phyloP scores from a whole-genome alignment of 2,797 vertebrate genomes.

The Avahi laniger region DNA sequence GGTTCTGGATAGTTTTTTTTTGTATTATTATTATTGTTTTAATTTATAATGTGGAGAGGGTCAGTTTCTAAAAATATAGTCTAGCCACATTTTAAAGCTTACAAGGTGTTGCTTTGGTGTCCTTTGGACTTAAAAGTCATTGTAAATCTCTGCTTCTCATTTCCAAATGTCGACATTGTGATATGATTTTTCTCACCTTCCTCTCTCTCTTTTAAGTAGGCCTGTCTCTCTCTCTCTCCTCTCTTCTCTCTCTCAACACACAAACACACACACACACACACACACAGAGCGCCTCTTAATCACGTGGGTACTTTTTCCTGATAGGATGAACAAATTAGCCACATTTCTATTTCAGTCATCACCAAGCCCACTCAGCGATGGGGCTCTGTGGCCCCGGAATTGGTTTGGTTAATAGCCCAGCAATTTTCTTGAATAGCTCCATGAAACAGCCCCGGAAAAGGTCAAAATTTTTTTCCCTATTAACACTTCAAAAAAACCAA shows the following conservation, averaged over 20 bases:
- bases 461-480: conserved; percentile 54
- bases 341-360: neutral
- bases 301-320: neutral
- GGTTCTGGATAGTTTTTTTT: neutral
- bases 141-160: neutral
- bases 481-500: conserved; percentile 71
- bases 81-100: neutral
- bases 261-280: no score
- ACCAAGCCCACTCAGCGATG: neutral
- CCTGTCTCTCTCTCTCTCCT: neutral
- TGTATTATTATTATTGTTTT: neutral
- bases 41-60: neutral
- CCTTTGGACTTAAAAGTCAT: neutral
- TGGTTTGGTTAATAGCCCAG: conserved; percentile 60
- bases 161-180: no score
- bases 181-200: rapidly evolving
- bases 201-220: neutral
- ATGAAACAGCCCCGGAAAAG: conserved; percentile 50
- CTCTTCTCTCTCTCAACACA: rapidly evolving
- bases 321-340: neutral
- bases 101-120: no score
- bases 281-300: neutral
- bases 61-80: neutral
- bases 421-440: conserved; percentile 58
- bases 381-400: conserved; percentile 18